phyloP scores from a whole-genome alignment of 2,888 invertebrate species.

The Alentia gelatinosa region DNA sequence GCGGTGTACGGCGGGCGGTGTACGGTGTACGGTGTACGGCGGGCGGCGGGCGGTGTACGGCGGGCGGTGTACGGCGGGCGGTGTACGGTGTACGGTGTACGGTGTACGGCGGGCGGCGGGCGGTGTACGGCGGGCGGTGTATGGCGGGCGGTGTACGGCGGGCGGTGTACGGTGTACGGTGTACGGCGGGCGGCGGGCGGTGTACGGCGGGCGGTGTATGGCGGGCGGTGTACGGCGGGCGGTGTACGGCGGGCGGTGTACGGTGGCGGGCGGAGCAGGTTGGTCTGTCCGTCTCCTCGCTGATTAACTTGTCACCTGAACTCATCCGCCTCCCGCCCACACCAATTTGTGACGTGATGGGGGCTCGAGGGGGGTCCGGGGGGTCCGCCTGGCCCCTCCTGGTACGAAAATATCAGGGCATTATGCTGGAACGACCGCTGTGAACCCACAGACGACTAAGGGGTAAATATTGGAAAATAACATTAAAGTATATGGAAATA shows the following conservation, averaged over 20 bases:
- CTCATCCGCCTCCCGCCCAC: not conserved
- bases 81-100: no score
- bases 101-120: not conserved
- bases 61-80: not conserved
- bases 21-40: not conserved
- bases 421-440: not conserved
- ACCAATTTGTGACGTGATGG: not conserved
- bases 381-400: conserved; percentile 6
- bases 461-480: no score
- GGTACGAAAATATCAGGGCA: not conserved
- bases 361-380: not conserved
- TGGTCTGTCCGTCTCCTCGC: not conserved
- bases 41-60: not conserved
- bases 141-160: not conserved
- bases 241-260: not conserved
- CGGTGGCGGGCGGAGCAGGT: no score
- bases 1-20: not conserved
- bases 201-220: not conserved
- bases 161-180: not conserved
- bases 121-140: not conserved
- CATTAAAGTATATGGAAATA: no score
- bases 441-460: not conserved
- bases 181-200: not conserved
- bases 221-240: not conserved
- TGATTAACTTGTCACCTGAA: conserved; percentile 17